Conservation (phyloP, 2,113 vertebrate species). For the Nicator chloris region DNA sequence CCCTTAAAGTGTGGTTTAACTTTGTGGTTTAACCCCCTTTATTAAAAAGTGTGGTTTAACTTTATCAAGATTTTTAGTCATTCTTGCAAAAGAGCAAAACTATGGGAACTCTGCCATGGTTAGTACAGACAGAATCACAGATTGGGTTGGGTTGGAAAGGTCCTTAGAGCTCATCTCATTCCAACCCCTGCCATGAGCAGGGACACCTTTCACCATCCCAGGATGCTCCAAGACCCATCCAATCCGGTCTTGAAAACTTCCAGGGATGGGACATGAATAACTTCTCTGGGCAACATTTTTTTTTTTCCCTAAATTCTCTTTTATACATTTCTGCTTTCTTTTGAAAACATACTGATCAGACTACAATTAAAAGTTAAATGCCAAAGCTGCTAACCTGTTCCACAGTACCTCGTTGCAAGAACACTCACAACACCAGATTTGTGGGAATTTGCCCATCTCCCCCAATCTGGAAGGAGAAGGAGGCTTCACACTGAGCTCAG, state of each 20-base stretch:
- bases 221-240: neutral
- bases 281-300: neutral
- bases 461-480: neutral
- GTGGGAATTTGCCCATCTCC: neutral
- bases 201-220: neutral
- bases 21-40: no score
- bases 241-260: neutral
- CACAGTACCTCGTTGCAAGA: neutral
- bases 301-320: neutral
- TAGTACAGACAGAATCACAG: neutral
- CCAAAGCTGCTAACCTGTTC: neutral
- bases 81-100: neutral
- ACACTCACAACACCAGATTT: fast-evolving
- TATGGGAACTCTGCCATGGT: neutral
- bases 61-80: neutral
- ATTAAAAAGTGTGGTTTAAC: neutral
- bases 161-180: neutral
- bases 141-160: neutral
- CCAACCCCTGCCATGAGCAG: neutral
- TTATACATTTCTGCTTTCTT: neutral
- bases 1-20: neutral
- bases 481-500: neutral
- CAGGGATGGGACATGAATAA: neutral
- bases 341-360: neutral
- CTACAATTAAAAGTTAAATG: neutral